Evolutionary conservation across 2,113 vertebrate genomes (phyloP).

Genomic region (Ageneiosus marmoratus): DNA sequence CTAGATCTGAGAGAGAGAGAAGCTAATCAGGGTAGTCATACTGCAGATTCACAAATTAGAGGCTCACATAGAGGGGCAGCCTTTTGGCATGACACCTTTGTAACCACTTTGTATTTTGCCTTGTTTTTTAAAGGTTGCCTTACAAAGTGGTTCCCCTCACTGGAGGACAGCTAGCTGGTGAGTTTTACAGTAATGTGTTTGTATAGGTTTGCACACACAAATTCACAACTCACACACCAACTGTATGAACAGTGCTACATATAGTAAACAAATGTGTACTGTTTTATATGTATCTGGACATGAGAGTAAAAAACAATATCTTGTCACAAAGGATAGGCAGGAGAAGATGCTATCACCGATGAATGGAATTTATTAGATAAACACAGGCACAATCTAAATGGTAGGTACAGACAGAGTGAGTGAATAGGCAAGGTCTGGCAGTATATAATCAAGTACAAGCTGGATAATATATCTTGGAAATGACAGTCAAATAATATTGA

Average conservation of each 20-base stretch:
- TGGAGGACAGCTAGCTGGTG: constrained; percentile 81
- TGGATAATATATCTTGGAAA: too few species aligned
- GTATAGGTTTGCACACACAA: not conserved
- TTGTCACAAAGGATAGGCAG: too few species aligned
- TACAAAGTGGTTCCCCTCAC: constrained; percentile 83
- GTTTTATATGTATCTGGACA: not conserved
- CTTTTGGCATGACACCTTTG: constrained; percentile 37
- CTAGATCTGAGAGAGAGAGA: not conserved
- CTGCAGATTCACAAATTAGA: constrained; percentile 2
- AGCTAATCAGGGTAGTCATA: constrained; percentile 10
- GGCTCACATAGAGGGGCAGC: not conserved
- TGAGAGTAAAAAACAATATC: not conserved
- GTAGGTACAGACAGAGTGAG: too few species aligned
- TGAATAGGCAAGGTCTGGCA: too few species aligned
- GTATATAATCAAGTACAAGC: too few species aligned
- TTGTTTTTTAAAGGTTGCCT: constrained; percentile 78
- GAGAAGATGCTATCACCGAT: too few species aligned
- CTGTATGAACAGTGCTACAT: not conserved
- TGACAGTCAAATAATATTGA: too few species aligned
- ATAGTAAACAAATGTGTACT: not conserved
- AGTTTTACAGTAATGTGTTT: constrained; percentile 45
- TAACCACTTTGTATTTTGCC: constrained; percentile 27
- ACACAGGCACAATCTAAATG: too few species aligned
- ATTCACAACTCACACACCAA: not conserved
- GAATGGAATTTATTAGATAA: too few species aligned